A percentile compares a stretch with the other conserved stretches of the same genome.
Evolutionary conservation across 92 coral and sea anemone genomes (phyloP).

Genomic region (Hydrozoanthus gracilis): DNA sequence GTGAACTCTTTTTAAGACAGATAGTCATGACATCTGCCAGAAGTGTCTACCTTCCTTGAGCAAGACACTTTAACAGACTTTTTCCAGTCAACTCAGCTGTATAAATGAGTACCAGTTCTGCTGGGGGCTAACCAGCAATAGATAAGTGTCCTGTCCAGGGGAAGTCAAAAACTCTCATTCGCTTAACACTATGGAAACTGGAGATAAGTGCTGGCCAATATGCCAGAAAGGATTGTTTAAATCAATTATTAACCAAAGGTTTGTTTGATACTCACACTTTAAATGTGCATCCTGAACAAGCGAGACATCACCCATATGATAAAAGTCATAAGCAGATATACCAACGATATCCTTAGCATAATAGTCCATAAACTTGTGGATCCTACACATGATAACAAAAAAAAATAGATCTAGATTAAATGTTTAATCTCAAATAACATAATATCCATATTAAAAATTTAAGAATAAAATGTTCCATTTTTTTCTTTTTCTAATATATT

Average conservation of each 20-base stretch:
- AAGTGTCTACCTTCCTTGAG: too few relatives aligned
- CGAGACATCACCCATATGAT: conserved; percentile 89
- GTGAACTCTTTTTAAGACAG: too few relatives aligned
- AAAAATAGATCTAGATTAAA: not conserved
- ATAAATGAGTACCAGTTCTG: too few relatives aligned
- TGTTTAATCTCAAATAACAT: not conserved
- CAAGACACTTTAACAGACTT: too few relatives aligned
- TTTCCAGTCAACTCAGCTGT: too few relatives aligned
- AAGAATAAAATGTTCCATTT: not conserved
- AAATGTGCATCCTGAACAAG: conserved; percentile 92
- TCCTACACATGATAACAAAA: conserved; percentile 56
- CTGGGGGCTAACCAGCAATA: too few relatives aligned
- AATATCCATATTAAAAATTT: not conserved
- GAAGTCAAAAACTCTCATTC: too few relatives aligned
- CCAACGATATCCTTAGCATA: conserved; percentile 97
- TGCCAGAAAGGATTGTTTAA: not conserved
- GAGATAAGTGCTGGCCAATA: too few relatives aligned
- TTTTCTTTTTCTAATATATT: not conserved
- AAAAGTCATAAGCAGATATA: conserved; percentile 92
- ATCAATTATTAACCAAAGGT: not conserved
- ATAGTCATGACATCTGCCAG: too few relatives aligned
- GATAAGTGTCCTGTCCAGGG: too few relatives aligned
- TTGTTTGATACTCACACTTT: conserved; percentile 71
- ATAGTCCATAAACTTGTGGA: conserved; percentile 95
- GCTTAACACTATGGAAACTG: too few relatives aligned